Percentiles rank a stretch among this genome's conserved stretches.
phyloP scores from a whole-genome alignment of 2,113 vertebrate genomes.

The Ivindomyrus marchei region DNA sequence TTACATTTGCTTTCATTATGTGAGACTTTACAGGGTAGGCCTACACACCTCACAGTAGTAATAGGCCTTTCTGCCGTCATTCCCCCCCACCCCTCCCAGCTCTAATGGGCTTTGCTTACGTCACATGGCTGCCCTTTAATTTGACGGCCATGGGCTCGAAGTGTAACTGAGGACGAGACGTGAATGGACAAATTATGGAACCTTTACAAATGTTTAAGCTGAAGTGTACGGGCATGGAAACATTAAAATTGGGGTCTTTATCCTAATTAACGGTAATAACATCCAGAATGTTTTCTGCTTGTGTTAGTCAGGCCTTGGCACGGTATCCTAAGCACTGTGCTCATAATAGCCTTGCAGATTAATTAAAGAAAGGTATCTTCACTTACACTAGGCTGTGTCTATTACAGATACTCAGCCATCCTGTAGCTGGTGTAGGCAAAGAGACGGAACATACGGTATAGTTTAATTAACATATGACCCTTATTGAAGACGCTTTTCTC shows the following conservation, averaged over 20 bases:
- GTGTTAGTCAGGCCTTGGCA: neutral
- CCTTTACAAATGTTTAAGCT: neutral
- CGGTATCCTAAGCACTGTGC: neutral
- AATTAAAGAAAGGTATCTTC: neutral
- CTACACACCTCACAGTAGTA: conserved; percentile 14
- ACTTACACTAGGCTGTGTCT: neutral
- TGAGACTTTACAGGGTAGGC: conserved; percentile 11
- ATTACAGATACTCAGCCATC: neutral
- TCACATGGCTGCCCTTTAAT: conserved; percentile 3
- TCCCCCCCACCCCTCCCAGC: neutral
- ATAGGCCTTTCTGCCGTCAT: neutral
- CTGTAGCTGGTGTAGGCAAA: neutral
- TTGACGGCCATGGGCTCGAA: neutral
- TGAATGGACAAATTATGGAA: neutral
- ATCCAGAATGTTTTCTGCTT: conserved; percentile 19
- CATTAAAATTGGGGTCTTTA: conserved; percentile 3
- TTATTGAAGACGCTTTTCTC: neutral
- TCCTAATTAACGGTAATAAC: conserved; percentile 22
- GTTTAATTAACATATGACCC: neutral
- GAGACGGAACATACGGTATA: neutral
- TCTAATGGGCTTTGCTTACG: neutral
- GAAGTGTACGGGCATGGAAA: neutral
- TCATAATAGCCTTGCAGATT: neutral
- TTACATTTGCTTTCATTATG: conserved; percentile 29
- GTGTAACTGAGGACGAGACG: neutral